A percentile compares a stretch with the other conserved stretches of the same genome.
These are phyloP conservation scores for Callyntrura sp. DNA, from an alignment of 2,888 invertebrate species.

Conservation along the genomic window DNA sequence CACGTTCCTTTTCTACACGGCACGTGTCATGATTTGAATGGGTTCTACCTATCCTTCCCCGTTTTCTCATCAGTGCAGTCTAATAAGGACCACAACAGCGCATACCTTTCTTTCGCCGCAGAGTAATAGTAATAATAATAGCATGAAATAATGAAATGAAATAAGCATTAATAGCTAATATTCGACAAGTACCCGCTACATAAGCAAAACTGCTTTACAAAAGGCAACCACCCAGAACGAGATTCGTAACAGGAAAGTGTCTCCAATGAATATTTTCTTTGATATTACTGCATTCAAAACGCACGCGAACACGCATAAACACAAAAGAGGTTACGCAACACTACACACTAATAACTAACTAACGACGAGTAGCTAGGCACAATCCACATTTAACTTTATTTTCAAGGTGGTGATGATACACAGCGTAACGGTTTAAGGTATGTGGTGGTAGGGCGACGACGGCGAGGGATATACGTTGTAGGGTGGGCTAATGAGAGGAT, in stretches of 20 bases:
- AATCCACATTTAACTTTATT: slow-evolving; percentile 42
- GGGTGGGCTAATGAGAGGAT: neutral
- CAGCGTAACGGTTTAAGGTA: neutral
- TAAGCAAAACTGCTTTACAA: neutral
- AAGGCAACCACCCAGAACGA: neutral
- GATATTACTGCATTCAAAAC: slow-evolving; percentile 3
- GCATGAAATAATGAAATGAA: slow-evolving; percentile 40
- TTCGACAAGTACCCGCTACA: slow-evolving; percentile 32
- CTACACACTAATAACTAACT: slow-evolving; percentile 8
- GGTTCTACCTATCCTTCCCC: neutral
- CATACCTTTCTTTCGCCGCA: slow-evolving; percentile 10
- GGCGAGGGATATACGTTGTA: neutral
- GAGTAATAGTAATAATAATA: slow-evolving; percentile 2
- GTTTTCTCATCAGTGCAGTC: neutral
- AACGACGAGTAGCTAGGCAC: neutral
- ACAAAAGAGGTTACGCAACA: slow-evolving; percentile 23
- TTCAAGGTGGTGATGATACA: neutral
- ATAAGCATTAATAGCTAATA: slow-evolving; percentile 67
- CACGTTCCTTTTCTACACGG: slow-evolving; percentile 10
- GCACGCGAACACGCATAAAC: slow-evolving; percentile 4
- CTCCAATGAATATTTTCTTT: slow-evolving; percentile 29
- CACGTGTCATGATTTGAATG: slow-evolving; percentile 25
- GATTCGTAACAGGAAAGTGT: slow-evolving; percentile 25
- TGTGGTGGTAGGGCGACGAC: neutral
- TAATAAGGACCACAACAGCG: too few relatives aligned